Evolutionary conservation across 2,113 vertebrate species (phyloP), one percentile per base, ranked within the genome.

Genomic region (Trogon surrucura): DNA sequence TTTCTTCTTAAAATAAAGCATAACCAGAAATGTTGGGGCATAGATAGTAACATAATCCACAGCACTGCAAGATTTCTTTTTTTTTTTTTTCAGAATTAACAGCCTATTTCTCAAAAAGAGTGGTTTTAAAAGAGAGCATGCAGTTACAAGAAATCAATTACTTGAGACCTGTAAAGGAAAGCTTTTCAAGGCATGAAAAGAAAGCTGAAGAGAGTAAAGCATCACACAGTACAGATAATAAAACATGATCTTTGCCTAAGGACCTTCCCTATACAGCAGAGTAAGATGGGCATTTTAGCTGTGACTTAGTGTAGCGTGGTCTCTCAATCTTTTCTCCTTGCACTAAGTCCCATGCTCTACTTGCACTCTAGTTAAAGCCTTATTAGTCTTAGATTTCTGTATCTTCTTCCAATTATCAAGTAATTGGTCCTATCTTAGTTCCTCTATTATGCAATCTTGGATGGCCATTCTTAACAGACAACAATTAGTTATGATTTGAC

Each of bases 81-180:
- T 6, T 5, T 25, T 8, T 13, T 5, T 54, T 57, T 47, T 18
- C 3, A 77, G 74, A 80, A 86, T 92, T 81, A 87, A 32, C 41
- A 77, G 29, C 7, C 25, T 85, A 27, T 91, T 91, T 90, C 56
- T 83, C 47, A 80, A 85, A 95, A 91, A 32, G 16, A 30, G 41
- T 30, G 34, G 26, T 36, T 95, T 88, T 88, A 73, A 79, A 89
- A 88, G 58, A 79, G 23, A 67, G 25, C 7, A 8, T 61, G 17
- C 32, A 77, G 50, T 74, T 85, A 90, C 58, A 95, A 85, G 32
- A 85, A 95, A 93, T 93, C 88, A 85, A 80, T 95, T 93, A 58
- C 47, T 85, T 93, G 88, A 88, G 93, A 85, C 18, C 51, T 67
- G 51, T 73, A 88, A 93, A 93, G 44, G 26, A 77, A 93, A 90